These are phyloP conservation scores for Riparia riparia DNA, from an alignment of 2,113 vertebrate species.

Conservation along the genomic window DNA sequence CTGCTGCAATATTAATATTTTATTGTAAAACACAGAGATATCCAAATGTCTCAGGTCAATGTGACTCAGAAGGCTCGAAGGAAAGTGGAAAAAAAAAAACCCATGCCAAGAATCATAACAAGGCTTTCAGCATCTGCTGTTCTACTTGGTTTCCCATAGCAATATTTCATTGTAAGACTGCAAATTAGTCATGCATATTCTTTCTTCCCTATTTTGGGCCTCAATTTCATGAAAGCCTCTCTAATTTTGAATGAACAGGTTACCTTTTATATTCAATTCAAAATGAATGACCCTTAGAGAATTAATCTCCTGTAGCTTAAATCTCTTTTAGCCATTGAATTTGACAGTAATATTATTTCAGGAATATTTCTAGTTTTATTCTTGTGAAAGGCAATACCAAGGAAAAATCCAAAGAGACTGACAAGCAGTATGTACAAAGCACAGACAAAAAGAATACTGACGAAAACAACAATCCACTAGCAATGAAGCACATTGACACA, in stretches of 20 bases:
- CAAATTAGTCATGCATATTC: slow-evolving; percentile 12
- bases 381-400: not conserved
- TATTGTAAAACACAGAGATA: not conserved
- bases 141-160: slow-evolving; percentile 11
- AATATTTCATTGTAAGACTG: slow-evolving; percentile 14
- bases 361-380: not conserved
- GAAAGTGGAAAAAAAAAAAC: not conserved
- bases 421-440: not conserved
- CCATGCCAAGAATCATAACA: not conserved
- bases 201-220: not conserved
- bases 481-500: not conserved
- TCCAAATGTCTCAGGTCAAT: not conserved
- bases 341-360: slow-evolving; percentile 8
- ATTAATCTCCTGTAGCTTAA: not conserved
- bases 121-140: slow-evolving; percentile 8
- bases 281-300: not conserved
- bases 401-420: not conserved
- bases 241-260: slow-evolving; percentile 4
- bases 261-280: not conserved
- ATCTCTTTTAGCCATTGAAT: not conserved
- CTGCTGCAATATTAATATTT: not conserved
- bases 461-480: not conserved
- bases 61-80: not conserved
- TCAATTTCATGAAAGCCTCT: not conserved
- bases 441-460: not conserved